phyloP scores from a whole-genome alignment of 2,888 invertebrate species.

The Lithophane leautieri region DNA sequence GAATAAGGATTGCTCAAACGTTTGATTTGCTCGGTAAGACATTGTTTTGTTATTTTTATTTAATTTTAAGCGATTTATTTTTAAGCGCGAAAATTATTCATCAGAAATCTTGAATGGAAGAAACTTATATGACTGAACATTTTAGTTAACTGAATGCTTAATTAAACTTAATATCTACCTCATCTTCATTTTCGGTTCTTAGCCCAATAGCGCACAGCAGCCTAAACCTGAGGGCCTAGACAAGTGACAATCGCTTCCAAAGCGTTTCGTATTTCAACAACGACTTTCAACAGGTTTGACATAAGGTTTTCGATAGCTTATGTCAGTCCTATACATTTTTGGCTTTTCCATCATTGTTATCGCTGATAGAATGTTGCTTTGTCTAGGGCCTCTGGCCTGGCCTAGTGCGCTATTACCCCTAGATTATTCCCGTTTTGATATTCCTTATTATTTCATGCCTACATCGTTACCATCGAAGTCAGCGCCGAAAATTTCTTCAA shows the following conservation, averaged over 20 bases:
- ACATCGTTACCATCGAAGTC: neutral
- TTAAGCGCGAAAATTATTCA: neutral
- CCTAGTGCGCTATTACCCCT: too few species aligned
- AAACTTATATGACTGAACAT: neutral
- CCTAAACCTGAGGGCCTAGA: too few species aligned
- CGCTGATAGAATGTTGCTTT: too few species aligned
- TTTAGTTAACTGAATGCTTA: neutral
- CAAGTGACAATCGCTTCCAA: too few species aligned
- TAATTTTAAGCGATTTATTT: neutral
- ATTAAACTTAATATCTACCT: neutral
- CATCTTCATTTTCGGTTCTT: neutral
- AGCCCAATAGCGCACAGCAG: too few species aligned
- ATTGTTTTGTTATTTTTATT: conserved; percentile 18
- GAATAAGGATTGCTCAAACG: conserved; percentile 67
- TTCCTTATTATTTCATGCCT: neutral
- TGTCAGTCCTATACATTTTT: too few species aligned
- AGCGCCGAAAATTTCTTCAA: neutral
- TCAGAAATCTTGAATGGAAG: neutral
- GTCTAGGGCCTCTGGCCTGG: too few species aligned
- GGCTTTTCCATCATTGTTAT: too few species aligned
- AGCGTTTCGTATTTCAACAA: too few species aligned
- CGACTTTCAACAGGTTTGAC: too few species aligned
- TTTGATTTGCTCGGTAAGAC: conserved; percentile 61
- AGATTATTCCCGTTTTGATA: neutral
- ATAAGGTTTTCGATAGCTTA: too few species aligned